Evolutionary conservation across 2,888 invertebrate genomes (phyloP), one percentile per base, ranked within the genome.

Genomic region (Allophyes oxyacanthae): DNA sequence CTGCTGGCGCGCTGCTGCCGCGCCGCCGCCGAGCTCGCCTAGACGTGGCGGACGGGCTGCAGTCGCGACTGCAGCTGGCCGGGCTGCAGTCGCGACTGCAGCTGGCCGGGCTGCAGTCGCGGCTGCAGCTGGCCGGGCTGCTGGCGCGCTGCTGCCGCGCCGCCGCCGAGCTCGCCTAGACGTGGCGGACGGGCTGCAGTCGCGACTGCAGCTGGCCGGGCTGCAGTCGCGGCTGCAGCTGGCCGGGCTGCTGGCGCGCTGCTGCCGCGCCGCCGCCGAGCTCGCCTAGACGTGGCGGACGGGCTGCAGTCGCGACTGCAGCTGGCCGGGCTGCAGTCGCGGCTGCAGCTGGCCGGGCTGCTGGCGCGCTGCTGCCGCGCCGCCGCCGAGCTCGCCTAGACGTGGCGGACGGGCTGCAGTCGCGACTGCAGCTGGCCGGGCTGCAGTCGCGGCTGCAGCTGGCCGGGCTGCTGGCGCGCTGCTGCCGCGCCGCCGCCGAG

Each of bases 41-140:
- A 99, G 90, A 97, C 96, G 68, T 95, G 98, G 82, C 95, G 96
- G 37, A 96, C 98, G 78, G 94, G 96, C 30, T 99, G 95, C 44
- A 84, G n/a, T n/a, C 98, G 57, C 98, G 98, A 84, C 94, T 99
- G 67, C 96, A 96, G 77, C 97, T 97, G n/a, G n/a, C n/a, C n/a
- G n/a, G n/a, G n/a, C n/a, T n/a, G n/a, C n/a, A n/a, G n/a, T n/a
- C n/a, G n/a, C n/a, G n/a, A n/a, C n/a, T 98, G 96, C 96, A 97
- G 80, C 97, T 98, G 55, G 97, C 97, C 88, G 99, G 99, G 15
- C 95, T 98, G 10, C 95, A 95, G 71, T 97, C 98, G 6, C 94
- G 99, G 71, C 92, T 99, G 70, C 99, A 99, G 94, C 95, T 99
- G 90, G 97, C 98, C 4, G 98, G 97, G 36, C 94, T 99, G 64